phyloP scores from a whole-genome alignment of 1,140 invertebrate species.

The Atta colombica region DNA sequence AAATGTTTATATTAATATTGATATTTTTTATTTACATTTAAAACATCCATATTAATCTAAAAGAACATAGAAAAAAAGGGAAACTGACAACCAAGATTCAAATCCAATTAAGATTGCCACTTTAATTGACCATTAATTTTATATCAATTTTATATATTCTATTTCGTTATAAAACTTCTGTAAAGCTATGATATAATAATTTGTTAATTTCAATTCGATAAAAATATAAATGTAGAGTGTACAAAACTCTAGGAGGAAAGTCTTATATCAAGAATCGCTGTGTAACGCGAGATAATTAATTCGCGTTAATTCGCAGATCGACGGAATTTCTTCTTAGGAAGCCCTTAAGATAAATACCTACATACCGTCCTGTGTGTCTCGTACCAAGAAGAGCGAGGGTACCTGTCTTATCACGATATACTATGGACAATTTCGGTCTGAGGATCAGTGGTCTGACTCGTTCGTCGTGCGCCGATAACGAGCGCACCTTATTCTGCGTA shows the following conservation, averaged over 20 bases:
- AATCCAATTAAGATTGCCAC: neutral
- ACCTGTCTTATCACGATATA: constrained; percentile 63
- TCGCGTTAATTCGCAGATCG: constrained; percentile 44
- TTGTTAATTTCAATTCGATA: constrained; percentile 11
- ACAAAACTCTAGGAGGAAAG: neutral
- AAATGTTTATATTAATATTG: neutral
- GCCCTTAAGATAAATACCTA: constrained; percentile 53
- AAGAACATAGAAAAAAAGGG: neutral
- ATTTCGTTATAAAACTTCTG: constrained; percentile 8
- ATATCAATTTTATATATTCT: constrained; percentile 23
- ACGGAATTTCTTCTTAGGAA: constrained; percentile 34
- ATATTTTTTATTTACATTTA: neutral
- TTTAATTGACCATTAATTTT: neutral
- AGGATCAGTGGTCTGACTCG: constrained; percentile 34
- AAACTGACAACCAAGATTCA: neutral
- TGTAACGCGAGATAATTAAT: neutral
- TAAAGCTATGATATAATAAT: neutral
- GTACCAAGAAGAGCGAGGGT: constrained; percentile 62
- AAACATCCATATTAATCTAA: neutral
- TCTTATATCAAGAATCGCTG: constrained; percentile 45
- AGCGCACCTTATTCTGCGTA: constrained; percentile 48
- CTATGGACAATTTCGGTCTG: constrained; percentile 46
- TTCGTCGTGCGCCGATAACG: constrained; percentile 42
- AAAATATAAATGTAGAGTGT: constrained; percentile 26
- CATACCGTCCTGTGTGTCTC: constrained; percentile 62